Percentiles rank a stretch among this genome's conserved stretches.
Conservation (phyloP, 2,113 vertebrate genomes). For the Ranitomeya variabilis region DNA sequence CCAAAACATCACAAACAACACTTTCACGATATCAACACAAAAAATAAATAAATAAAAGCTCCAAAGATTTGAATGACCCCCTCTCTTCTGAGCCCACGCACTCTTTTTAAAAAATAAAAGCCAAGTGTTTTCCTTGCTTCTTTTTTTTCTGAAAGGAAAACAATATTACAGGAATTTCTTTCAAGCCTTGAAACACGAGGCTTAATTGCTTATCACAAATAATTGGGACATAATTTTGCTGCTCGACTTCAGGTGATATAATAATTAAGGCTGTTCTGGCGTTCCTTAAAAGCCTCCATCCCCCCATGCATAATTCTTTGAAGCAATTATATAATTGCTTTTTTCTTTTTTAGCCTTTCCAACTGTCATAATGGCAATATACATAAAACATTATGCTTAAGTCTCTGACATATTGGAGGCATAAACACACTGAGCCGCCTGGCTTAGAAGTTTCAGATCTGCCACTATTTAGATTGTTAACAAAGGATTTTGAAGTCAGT, state of each 20-base stretch:
- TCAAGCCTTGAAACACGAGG: slow-evolving; percentile 71
- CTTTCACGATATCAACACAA: slow-evolving; percentile 48
- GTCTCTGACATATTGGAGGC: slow-evolving; percentile 71
- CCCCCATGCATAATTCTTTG: slow-evolving; percentile 69
- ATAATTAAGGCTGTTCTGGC: slow-evolving; percentile 70
- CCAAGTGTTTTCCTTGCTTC: slow-evolving; percentile 51
- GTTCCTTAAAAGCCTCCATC: slow-evolving; percentile 71
- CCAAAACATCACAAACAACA: slow-evolving; percentile 42
- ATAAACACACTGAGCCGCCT: slow-evolving; percentile 71
- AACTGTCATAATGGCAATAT: slow-evolving; percentile 75
- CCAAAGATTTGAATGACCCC: slow-evolving; percentile 47
- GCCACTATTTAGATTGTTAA: slow-evolving; percentile 60
- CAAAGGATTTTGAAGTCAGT: slow-evolving; percentile 55
- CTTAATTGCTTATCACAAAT: slow-evolving; percentile 74
- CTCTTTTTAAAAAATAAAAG: slow-evolving; percentile 51
- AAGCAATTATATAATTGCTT: slow-evolving; percentile 77
- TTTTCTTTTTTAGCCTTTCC: slow-evolving; percentile 74
- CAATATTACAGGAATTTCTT: slow-evolving; percentile 72
- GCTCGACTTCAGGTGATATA: slow-evolving; percentile 74
- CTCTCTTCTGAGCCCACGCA: slow-evolving; percentile 31
- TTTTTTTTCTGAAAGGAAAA: slow-evolving; percentile 63
- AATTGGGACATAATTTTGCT: slow-evolving; percentile 74
- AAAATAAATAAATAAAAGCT: slow-evolving; percentile 45
- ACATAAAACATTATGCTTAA: slow-evolving; percentile 76
- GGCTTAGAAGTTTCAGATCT: slow-evolving; percentile 68